Percentiles rank a stretch among this genome's conserved stretches.
phyloP scores from a whole-genome alignment of 2,888 invertebrate species.

The Pyrrhosoma nymphula region DNA sequence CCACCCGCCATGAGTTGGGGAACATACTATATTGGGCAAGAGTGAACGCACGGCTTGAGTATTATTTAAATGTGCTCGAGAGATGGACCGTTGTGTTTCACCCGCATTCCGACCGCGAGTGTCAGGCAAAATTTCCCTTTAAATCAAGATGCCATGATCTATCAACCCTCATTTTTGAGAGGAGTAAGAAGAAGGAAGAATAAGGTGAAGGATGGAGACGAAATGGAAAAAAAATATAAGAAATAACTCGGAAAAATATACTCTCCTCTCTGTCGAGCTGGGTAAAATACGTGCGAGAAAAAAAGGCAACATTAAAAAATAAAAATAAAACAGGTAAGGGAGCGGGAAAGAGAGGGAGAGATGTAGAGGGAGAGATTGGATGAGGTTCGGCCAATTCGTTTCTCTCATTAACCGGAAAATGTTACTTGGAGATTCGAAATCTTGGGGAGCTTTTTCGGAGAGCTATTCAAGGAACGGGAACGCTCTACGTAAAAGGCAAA shows the following conservation, averaged over 20 bases:
- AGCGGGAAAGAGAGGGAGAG: neutral
- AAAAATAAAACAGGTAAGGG: neutral
- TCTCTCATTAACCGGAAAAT: slow-evolving; percentile 50
- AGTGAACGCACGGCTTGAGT: too few relatives aligned
- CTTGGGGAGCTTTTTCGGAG: slow-evolving; percentile 9
- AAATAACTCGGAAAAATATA: neutral
- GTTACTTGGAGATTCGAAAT: slow-evolving; percentile 41
- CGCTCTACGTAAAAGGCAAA: neutral
- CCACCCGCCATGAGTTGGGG: too few relatives aligned
- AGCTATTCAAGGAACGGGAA: slow-evolving; percentile 33
- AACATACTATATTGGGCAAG: too few relatives aligned
- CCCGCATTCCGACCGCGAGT: neutral
- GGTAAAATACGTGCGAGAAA: neutral
- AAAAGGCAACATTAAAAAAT: neutral
- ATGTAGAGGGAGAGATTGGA: neutral
- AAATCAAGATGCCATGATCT: neutral
- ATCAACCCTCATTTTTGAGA: neutral
- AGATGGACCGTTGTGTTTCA: neutral
- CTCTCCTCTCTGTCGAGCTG: neutral
- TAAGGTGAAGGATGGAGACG: neutral
- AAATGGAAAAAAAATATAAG: neutral
- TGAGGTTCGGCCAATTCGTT: slow-evolving; percentile 56
- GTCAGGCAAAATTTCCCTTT: too few relatives aligned
- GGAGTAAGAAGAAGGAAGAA: neutral
- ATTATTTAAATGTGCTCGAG: neutral